Base-by-base conservation (phyloP, 2,797 vertebrate genomes). In the Astyanax mexicanus region DNA sequence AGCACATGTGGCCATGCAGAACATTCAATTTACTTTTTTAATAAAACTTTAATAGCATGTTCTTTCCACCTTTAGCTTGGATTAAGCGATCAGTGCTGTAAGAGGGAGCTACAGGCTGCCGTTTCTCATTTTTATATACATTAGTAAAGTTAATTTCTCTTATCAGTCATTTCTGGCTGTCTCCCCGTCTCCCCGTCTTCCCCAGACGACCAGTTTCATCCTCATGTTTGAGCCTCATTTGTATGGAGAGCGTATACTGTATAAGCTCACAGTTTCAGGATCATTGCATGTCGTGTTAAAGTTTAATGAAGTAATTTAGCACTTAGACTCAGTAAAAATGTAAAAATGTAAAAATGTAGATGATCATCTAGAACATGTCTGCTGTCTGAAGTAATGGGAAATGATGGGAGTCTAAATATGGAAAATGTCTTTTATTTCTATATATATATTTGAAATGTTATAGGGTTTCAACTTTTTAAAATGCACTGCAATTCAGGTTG, bases 41-140 rank as follows among this genome's bases (percentile, higher is more conserved):
- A 11, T 47, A 67, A 72, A 35, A 67, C 60, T 61, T 47, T 1
- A 69, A 75, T 68, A 68, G 54, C 54, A 68, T 80, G 71, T 75
- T 54, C 42, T 32, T n/a, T 21, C 42, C 66, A 60, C 19, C 37
- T 37, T 57, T 25, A 72, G 60, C 52, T 52, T 61, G 45, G 66
- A 44, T 64, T 75, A 80, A 62, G 58, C 52, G 61, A 72, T 75
- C 61, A 72, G 51, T 60, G 65, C 37, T 72, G 61, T 57, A 80
- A 64, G 35, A 29, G 64, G 23, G 12, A 25, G 47, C 23, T 37
- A 70, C 60, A 72, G 61, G 29, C 52, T n/a, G 35, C 37, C 71
- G 61, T 23, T 45, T 47, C 32, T 77, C 29, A 23, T 61, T 62
- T 54, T 71, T 61, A 55, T 62, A 58, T 35, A 54, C 44, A 66